phyloP scores from a whole-genome alignment of 2,797 vertebrate species.

The Ctenochaetus hawaiiensis region DNA sequence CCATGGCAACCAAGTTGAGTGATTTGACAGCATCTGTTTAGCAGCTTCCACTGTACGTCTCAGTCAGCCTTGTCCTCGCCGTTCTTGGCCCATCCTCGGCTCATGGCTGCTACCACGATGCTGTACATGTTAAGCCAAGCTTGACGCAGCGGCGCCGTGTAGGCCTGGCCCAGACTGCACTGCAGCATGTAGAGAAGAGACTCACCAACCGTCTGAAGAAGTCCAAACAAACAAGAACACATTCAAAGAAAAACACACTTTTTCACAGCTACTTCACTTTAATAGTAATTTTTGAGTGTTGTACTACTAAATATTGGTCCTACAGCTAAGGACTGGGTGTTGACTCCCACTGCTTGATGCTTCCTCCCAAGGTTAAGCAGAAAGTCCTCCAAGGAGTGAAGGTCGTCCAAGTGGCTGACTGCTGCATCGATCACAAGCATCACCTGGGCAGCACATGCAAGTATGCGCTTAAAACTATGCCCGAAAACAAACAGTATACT shows the following conservation, averaged over 20 bases:
- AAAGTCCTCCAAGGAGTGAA: slow-evolving; percentile 92
- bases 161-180: slow-evolving; percentile 90
- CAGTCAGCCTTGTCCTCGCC: slow-evolving; percentile 87
- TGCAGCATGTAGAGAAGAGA: slow-evolving; percentile 96
- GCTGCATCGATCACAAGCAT: slow-evolving; percentile 97
- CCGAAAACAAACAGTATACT: not conserved
- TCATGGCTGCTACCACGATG: slow-evolving; percentile 93
- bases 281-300: slow-evolving; percentile 27
- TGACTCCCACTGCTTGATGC: slow-evolving; percentile 93
- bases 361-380: slow-evolving; percentile 92
- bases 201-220: slow-evolving; percentile 90
- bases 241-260: slow-evolving; percentile 5
- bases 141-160: slow-evolving; percentile 88
- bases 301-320: slow-evolving; percentile 50
- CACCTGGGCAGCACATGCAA: slow-evolving; percentile 83
- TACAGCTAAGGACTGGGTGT: slow-evolving; percentile 93
- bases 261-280: slow-evolving; percentile 26
- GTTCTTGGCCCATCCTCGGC: slow-evolving; percentile 88
- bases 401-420: slow-evolving; percentile 92
- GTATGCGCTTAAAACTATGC: slow-evolving; percentile 6
- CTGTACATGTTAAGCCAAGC: slow-evolving; percentile 94
- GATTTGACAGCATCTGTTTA: slow-evolving; percentile 70
- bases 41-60: slow-evolving; percentile 62
- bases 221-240: slow-evolving; percentile 47
- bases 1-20: slow-evolving; percentile 75